Base-by-base conservation (phyloP, 1,140 invertebrate genomes). In the Chironomus tepperi region DNA sequence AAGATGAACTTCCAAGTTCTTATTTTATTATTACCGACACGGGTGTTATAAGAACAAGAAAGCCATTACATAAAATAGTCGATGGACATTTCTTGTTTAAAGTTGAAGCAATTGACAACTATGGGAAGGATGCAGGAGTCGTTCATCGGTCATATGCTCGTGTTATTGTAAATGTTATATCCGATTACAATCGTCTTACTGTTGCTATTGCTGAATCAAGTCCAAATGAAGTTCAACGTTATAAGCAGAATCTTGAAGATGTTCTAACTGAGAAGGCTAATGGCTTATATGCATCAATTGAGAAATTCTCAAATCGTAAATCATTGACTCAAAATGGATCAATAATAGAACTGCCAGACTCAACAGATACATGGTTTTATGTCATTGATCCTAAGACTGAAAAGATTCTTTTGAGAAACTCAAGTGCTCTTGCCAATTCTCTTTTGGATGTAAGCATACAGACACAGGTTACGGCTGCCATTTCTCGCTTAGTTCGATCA, bases 341-440 rank as follows among this genome's bases (percentile, higher is more conserved):
- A 0, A 79, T 93, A 7, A 89, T 91, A 77, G 85, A 81, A 8
- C 89, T 92, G 79, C 81, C 85, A 0, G 83, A 86, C 21, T 90
- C 88, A 12, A 92, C 91, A 0, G 91, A 93, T 77, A 84, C 93
- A 2, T 93, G 91, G 90, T 89, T 94, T 80, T 93, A 93, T 77
- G 84, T 89, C 0, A 83, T 94, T n/a, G 91, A 94, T 83, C 92
- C 92, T 0, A 83, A 84, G 21, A 90, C 87, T 3, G 90, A 91
- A 74, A 85, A 83, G 43, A 92, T 94, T 77, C 80, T 94, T 21
- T 82, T 86, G 2, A 85, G 88, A 70, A 91, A 92, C 77, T 88
- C 88, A 76, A 84, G 86, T 6, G 81, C 85, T 73, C 85, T 93
- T 15, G 85, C 80, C 81, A 43, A 78, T 87, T 85, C 76, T 78